Evolutionary conservation across 2,797 vertebrate genomes (phyloP), one percentile per base, ranked within the genome.

Genomic region (Tangara arthus): DNA sequence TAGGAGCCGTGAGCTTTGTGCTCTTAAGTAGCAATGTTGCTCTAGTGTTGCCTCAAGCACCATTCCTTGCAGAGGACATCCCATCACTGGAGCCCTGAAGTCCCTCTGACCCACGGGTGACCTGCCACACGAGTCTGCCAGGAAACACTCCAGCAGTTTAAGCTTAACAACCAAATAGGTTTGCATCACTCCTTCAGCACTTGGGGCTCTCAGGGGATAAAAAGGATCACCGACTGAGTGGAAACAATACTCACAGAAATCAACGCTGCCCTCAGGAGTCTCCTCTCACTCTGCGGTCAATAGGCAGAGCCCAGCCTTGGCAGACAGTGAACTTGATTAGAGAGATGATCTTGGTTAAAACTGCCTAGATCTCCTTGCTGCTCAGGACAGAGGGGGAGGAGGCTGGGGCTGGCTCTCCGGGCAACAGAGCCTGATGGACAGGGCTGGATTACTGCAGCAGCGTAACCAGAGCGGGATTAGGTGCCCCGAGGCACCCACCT

Each of bases 341-440:
- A 76, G 73, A 93, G 79, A 59, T 96, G 95, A 92, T 95, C 96
- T 95, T n/a, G 75, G 93, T 95, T 95, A 95, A 94, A 95, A 77
- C 91, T 92, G 81, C 89, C 91, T 82, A 2, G 89, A 93, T 93
- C 94, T 73, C 94, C 94, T 92, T 32, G 55, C 89, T 82, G 87
- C 56, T 49, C 2, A 80, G 93, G 84, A 28, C 20, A 32, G 63
- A 87, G 81, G 44, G 75, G 87, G 71, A 92, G 87, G 89, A 95
- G 75, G 61, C 27, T 80, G 71, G 63, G 24, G 73, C 41, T 0
- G 1, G 88, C 39, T 85, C 75, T 72, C 64, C 0, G 0, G 71
- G 89, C 75, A 85, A 46, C 84, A 66, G 55, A 96, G 91, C 70
- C 93, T 73, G 96, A 96, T 23, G 66, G 93, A 80, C 15, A 0